A percentile compares a stretch with the other conserved stretches of the same genome.
Conservation (phyloP, 2,888 invertebrate genomes). For the Microplitis manilae region DNA sequence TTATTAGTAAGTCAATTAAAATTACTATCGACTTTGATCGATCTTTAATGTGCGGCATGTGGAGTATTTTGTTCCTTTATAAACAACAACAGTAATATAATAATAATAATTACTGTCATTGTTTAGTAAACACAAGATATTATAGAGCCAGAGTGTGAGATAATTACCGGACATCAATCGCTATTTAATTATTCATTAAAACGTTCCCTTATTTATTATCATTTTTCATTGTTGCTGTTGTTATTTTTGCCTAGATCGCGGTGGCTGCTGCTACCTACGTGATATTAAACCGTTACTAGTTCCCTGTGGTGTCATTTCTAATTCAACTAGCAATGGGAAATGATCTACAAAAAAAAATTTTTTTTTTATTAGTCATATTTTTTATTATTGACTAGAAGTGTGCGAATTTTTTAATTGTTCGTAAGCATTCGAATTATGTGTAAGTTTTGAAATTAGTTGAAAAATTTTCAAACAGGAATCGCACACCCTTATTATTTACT, state of each 20-base stretch:
- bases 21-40: too few relatives aligned
- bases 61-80: slow-evolving; percentile 30
- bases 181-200: background rate
- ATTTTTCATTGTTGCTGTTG: slow-evolving; percentile 30
- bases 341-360: slow-evolving; percentile 78
- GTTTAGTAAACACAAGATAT: slow-evolving; percentile 35
- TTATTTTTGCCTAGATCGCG: slow-evolving; percentile 68
- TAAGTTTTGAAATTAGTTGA: too few relatives aligned
- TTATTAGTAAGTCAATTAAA: background rate
- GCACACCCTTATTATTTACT: too few relatives aligned
- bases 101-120: slow-evolving; percentile 54
- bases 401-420: too few relatives aligned
- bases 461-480: too few relatives aligned
- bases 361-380: slow-evolving; percentile 2
- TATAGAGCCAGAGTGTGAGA: slow-evolving; percentile 27
- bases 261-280: slow-evolving; percentile 85
- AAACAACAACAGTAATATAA: slow-evolving; percentile 45
- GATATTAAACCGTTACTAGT: slow-evolving; percentile 86
- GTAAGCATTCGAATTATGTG: too few relatives aligned
- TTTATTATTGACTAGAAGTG: too few relatives aligned
- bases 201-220: slow-evolving; percentile 47
- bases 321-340: slow-evolving; percentile 91
- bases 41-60: slow-evolving; percentile 22
- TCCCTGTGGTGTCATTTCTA: slow-evolving; percentile 89
- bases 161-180: background rate